Evolutionary conservation across 2,797 vertebrate species (phyloP).

Genomic region (Lindbergichthys nudifrons): DNA sequence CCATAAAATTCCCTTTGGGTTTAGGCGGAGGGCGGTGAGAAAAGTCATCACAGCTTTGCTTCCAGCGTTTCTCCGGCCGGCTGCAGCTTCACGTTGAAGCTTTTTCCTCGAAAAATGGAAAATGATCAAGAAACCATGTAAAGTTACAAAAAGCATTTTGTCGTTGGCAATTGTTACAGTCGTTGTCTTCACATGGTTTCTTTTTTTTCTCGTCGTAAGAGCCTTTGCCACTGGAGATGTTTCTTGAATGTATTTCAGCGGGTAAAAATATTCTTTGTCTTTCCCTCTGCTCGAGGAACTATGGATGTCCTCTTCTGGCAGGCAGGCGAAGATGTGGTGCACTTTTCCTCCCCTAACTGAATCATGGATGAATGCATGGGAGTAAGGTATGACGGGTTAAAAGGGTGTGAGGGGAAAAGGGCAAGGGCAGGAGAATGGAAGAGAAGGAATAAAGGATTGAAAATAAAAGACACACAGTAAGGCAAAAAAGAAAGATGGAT

Average conservation of each 20-base stretch:
- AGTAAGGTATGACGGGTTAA: background rate
- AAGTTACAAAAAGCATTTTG: constrained; percentile 64
- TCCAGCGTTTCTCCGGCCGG: constrained; percentile 53
- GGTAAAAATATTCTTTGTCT: constrained; percentile 73
- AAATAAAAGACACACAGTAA: background rate
- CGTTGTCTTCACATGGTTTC: constrained; percentile 63
- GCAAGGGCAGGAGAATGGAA: background rate
- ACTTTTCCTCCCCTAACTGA: constrained; percentile 57
- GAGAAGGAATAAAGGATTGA: background rate
- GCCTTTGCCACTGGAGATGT: constrained; percentile 56
- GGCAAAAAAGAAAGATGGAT: background rate
- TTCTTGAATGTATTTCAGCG: constrained; percentile 66
- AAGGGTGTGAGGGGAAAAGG: background rate
- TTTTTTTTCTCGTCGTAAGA: constrained; percentile 39
- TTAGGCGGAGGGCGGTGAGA: constrained; percentile 59
- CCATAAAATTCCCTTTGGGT: constrained; percentile 70
- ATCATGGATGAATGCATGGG: constrained; percentile 32
- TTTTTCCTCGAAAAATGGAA: constrained; percentile 60
- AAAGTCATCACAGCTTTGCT: constrained; percentile 71
- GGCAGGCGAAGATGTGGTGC: constrained; percentile 61
- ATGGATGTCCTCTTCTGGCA: constrained; percentile 69
- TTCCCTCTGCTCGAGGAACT: constrained; percentile 71
- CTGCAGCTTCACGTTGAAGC: constrained; percentile 64
- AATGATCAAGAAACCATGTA: constrained; percentile 71
- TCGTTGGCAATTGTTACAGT: constrained; percentile 58